Percentiles rank a stretch among this genome's conserved stretches.
phyloP scores from a whole-genome alignment of 2,113 vertebrate genomes.

The Nycticorax nycticorax region DNA sequence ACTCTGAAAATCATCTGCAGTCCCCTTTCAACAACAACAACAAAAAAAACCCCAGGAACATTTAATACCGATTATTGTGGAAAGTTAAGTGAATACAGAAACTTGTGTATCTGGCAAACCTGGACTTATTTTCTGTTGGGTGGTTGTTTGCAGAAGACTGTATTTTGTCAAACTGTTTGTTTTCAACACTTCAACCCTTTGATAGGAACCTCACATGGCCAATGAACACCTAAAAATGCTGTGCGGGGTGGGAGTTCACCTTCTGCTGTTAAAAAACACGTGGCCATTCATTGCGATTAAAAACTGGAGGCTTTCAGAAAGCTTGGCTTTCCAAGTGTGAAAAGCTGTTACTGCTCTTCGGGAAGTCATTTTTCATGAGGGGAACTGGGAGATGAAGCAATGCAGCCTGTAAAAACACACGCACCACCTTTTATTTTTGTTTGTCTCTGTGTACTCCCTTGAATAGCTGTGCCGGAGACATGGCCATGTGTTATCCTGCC shows the following conservation, averaged over 20 bases:
- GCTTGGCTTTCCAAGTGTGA: background rate
- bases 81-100: background rate
- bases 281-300: background rate
- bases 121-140: background rate
- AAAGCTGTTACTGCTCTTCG: background rate
- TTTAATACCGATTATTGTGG: background rate
- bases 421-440: background rate
- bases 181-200: background rate
- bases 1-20: background rate
- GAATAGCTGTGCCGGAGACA: background rate
- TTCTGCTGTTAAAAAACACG: background rate
- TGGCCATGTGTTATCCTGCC: background rate
- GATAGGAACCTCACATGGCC: background rate
- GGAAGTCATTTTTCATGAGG: background rate
- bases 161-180: background rate
- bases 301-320: background rate
- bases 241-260: rapidly evolving
- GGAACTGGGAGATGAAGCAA: background rate
- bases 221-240: background rate
- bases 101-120: background rate
- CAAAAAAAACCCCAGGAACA: background rate
- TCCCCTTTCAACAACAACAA: background rate
- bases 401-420: background rate
- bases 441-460: rapidly evolving
- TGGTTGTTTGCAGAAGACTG: background rate